Percentiles rank a stretch among this genome's conserved stretches.
phyloP scores from a whole-genome alignment of 2,113 vertebrate species.

The Clarias batrachus region DNA sequence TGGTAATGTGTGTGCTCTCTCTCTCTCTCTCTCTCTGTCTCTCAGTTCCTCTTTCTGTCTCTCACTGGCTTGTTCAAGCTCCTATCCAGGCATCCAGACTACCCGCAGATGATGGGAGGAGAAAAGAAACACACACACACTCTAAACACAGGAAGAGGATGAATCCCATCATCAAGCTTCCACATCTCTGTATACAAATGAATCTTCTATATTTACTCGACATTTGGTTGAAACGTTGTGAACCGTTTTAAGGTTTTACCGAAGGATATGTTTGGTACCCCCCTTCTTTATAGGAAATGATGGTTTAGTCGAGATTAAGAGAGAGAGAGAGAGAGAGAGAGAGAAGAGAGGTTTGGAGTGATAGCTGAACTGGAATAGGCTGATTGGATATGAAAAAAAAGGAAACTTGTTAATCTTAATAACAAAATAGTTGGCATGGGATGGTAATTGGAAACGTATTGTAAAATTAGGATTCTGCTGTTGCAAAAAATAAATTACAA shows the following conservation, averaged over 20 bases:
- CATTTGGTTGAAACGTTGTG: background rate
- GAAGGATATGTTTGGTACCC: background rate
- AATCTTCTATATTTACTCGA: background rate
- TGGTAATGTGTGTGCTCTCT: background rate
- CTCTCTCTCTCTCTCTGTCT: constrained; percentile 15
- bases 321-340: constrained; percentile 18
- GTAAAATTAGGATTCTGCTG: background rate
- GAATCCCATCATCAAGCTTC: background rate
- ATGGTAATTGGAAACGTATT: background rate
- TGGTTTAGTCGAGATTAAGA: constrained; percentile 42
- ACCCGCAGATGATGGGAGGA: constrained; percentile 55
- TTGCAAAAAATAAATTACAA: background rate
- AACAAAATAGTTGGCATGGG: background rate
- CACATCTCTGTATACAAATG: background rate
- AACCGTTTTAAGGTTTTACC: background rate
- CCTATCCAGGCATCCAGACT: constrained; percentile 62
- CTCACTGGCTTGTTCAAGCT: constrained; percentile 68
- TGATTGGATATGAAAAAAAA: constrained; percentile 3
- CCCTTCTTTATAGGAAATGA: background rate
- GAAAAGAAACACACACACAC: constrained; percentile 18
- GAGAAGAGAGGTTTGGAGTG: constrained; percentile 54
- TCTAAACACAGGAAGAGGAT: background rate
- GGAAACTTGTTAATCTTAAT: constrained; percentile 29
- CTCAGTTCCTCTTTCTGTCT: constrained; percentile 27
- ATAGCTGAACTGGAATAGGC: constrained; percentile 35